A percentile compares a stretch with the other conserved stretches of the same genome.
These are phyloP conservation scores for Gymnarchus niloticus DNA, from an alignment of 2,113 vertebrate genomes.

Conservation along the genomic window DNA sequence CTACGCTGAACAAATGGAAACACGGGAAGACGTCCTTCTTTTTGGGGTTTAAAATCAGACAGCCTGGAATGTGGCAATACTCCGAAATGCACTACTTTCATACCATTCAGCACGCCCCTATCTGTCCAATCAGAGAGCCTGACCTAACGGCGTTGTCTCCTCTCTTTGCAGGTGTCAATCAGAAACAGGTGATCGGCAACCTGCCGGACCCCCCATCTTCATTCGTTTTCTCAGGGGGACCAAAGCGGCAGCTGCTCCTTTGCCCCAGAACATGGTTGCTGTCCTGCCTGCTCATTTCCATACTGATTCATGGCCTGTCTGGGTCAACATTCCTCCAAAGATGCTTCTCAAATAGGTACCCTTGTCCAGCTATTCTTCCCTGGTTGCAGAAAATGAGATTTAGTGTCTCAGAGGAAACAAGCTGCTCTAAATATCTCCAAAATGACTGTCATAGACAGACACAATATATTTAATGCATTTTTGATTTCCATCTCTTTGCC, in stretches of 20 bases:
- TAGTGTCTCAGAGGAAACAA: neutral
- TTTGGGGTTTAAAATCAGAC: conserved; percentile 11
- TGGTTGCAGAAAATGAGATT: conserved; percentile 20
- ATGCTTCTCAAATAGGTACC: conserved; percentile 9
- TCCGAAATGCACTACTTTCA: conserved; percentile 39
- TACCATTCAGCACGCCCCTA: conserved; percentile 7
- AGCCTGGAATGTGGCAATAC: conserved; percentile 27
- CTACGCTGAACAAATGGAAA: neutral
- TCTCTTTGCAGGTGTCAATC: conserved; percentile 11
- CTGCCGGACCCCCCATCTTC: neutral
- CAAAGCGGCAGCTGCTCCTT: neutral
- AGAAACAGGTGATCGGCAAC: neutral
- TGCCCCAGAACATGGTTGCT: neutral
- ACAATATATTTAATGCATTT: conserved; percentile 23
- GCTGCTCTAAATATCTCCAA: conserved; percentile 16
- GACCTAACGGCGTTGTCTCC: conserved; percentile 14
- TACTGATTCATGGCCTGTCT: neutral
- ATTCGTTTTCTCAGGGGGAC: neutral
- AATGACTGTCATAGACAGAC: conserved; percentile 3
- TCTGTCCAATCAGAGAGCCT: conserved; percentile 22
- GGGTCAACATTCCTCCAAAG: neutral
- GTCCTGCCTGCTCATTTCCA: neutral
- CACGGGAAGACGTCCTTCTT: neutral
- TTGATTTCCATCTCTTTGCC: conserved; percentile 11
- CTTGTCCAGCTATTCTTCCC: neutral